Evolutionary conservation across 2,888 invertebrate genomes (phyloP).

Genomic region (Drosophila rellima): DNA sequence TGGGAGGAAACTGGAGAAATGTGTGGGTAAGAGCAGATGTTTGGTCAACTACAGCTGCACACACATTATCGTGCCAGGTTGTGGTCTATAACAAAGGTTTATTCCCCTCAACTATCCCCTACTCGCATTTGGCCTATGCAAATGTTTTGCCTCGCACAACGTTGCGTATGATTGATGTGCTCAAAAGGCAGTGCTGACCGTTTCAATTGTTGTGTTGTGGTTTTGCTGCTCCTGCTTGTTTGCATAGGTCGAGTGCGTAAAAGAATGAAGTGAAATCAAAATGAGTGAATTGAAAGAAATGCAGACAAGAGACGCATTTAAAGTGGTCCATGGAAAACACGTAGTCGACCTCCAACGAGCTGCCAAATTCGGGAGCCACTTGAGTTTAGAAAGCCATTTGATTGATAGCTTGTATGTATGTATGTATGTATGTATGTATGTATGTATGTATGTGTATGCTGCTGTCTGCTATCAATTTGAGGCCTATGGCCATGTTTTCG

Average conservation of each 20-base stretch:
- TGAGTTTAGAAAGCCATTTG: conserved; percentile 45
- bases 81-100: too few species aligned
- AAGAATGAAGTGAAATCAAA: not conserved
- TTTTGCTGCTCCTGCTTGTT: conserved; percentile 39
- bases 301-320: conserved; percentile 21
- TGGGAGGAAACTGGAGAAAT: not conserved
- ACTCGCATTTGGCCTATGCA: conserved; percentile 57
- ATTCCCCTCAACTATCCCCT: too few species aligned
- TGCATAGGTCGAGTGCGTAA: conserved; percentile 50
- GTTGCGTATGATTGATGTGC: conserved; percentile 76
- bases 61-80: conserved; percentile 22
- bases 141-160: conserved; percentile 67
- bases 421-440: conserved; percentile 6
- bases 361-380: conserved; percentile 25
- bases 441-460: conserved; percentile 3
- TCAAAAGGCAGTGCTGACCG: conserved; percentile 50
- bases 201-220: conserved; percentile 43
- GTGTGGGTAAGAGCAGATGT: not conserved
- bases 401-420: conserved; percentile 47
- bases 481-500: conserved; percentile 10
- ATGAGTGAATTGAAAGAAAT: conserved; percentile 4
- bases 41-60: conserved; percentile 14
- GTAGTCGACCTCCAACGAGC: conserved; percentile 9
- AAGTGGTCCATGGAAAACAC: conserved; percentile 22
- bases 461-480: conserved; percentile 23